These are phyloP conservation scores for Thera britannica DNA, from an alignment of 2,888 invertebrate genomes.

Conservation along the genomic window DNA sequence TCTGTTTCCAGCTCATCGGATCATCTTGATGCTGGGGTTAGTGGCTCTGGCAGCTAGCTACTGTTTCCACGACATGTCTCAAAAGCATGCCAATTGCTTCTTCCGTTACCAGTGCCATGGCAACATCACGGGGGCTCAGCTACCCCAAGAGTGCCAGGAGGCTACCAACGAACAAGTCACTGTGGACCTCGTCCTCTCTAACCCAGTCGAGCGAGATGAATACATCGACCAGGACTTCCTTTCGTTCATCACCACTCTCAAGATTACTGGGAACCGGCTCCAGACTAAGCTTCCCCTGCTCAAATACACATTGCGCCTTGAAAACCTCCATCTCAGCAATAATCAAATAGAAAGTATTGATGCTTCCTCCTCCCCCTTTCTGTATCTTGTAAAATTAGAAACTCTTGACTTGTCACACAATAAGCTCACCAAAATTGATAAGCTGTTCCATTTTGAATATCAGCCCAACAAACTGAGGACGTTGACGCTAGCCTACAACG, in stretches of 20 bases:
- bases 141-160: slow-evolving; percentile 61
- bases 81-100: slow-evolving; percentile 52
- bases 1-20: slow-evolving; percentile 51
- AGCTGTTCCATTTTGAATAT: slow-evolving; percentile 63
- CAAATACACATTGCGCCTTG: slow-evolving; percentile 59
- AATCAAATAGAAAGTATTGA: slow-evolving; percentile 58
- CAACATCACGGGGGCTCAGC: slow-evolving; percentile 50
- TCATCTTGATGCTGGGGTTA: slow-evolving; percentile 47
- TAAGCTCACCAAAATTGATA: slow-evolving; percentile 53
- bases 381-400: slow-evolving; percentile 56
- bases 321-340: slow-evolving; percentile 53
- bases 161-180: slow-evolving; percentile 61
- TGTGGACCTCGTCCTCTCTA: slow-evolving; percentile 59
- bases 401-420: slow-evolving; percentile 66
- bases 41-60: slow-evolving; percentile 48
- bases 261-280: slow-evolving; percentile 55
- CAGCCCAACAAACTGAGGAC: slow-evolving; percentile 59
- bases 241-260: slow-evolving; percentile 59
- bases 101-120: slow-evolving; percentile 58
- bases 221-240: slow-evolving; percentile 54
- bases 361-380: slow-evolving; percentile 55
- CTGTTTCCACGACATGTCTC: slow-evolving; percentile 56
- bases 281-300: slow-evolving; percentile 58
- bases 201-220: slow-evolving; percentile 54
- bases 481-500: slow-evolving; percentile 61